These are phyloP conservation scores for Frieseomelitta varia DNA, from an alignment of 1,140 invertebrate genomes.

Conservation along the genomic window DNA sequence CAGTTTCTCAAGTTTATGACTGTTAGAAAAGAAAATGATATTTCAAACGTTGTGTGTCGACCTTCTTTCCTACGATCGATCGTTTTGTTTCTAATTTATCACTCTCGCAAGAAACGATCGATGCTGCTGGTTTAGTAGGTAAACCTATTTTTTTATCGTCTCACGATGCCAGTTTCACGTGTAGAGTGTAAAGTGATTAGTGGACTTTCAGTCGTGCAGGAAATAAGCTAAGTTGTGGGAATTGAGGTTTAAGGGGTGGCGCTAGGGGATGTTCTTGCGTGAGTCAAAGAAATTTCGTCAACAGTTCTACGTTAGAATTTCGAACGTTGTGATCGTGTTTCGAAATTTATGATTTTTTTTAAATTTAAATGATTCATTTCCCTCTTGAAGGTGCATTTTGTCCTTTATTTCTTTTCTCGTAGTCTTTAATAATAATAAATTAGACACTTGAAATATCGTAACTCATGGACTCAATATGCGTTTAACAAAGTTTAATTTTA, in stretches of 20 bases:
- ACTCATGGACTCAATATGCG: too few species aligned
- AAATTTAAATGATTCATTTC: too few species aligned
- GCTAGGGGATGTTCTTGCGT: neutral
- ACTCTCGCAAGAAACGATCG: neutral
- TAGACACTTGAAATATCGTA: too few species aligned
- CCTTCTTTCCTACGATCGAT: neutral
- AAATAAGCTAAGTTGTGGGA: neutral
- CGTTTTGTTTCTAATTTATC: constrained; percentile 9
- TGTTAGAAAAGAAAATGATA: neutral
- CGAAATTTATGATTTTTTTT: too few species aligned
- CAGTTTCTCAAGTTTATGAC: neutral
- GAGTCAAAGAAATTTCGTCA: too few species aligned
- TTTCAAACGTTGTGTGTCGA: neutral
- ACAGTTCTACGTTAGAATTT: too few species aligned
- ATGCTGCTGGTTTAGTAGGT: neutral
- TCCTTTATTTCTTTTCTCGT: too few species aligned
- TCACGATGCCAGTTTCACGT: neutral
- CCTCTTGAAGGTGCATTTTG: too few species aligned
- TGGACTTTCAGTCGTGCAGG: neutral
- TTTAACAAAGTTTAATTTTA: too few species aligned
- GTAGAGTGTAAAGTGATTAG: neutral
- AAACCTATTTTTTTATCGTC: neutral
- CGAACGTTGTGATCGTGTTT: too few species aligned
- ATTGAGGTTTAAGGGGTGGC: neutral
- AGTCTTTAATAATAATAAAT: too few species aligned